phyloP scores from a whole-genome alignment of 2,113 vertebrate genomes.

The Podilymbus podiceps region DNA sequence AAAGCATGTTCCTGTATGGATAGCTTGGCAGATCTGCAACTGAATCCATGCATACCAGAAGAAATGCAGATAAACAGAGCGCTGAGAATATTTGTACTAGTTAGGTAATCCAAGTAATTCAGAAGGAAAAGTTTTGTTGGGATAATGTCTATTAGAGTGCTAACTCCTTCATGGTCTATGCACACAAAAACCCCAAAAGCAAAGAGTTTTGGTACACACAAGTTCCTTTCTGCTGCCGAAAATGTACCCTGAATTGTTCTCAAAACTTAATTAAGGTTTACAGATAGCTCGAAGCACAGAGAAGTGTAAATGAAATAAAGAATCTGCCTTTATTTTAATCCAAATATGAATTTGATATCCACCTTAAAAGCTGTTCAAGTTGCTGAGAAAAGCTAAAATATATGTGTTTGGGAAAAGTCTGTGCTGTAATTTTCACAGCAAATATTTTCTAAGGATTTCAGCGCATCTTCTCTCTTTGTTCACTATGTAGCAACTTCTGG shows the following conservation, averaged over 20 bases:
- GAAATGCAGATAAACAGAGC: background rate
- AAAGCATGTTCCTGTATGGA: background rate
- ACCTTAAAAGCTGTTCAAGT: background rate
- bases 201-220: background rate
- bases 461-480: background rate
- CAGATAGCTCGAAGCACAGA: background rate
- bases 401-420: background rate
- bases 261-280: background rate
- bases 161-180: background rate
- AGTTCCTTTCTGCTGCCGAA: background rate
- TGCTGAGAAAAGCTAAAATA: background rate
- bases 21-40: background rate
- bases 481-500: background rate
- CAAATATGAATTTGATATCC: background rate
- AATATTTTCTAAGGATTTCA: background rate
- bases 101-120: background rate
- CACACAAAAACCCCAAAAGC: background rate
- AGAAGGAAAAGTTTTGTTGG: background rate
- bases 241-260: background rate
- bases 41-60: background rate
- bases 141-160: background rate
- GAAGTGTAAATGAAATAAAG: background rate
- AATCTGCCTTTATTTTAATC: background rate
- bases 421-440: background rate
- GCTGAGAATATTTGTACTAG: background rate